phyloP scores from a whole-genome alignment of 2,888 invertebrate species.

The Papilio demoleus region DNA sequence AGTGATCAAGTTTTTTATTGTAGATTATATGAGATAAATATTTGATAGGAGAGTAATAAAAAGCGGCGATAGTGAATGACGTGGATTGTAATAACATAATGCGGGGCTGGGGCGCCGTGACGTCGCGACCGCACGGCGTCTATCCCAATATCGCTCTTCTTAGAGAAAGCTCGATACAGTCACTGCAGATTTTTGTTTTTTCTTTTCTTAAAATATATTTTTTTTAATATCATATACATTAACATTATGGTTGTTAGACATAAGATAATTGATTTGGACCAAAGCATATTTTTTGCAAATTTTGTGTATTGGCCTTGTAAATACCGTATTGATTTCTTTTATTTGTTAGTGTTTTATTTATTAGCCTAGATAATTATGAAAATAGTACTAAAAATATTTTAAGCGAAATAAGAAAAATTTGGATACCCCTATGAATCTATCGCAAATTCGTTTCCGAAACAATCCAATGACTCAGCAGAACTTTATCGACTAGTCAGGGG shows the following conservation, averaged over 20 bases:
- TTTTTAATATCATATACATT: background rate
- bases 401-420: background rate
- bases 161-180: conserved; percentile 41
- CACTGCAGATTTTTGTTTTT: conserved; percentile 41
- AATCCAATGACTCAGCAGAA: conserved; percentile 54
- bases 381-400: background rate
- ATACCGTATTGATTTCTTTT: too few species aligned
- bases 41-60: conserved; percentile 30
- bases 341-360: too few species aligned
- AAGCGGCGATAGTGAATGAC: conserved; percentile 36
- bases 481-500: conserved; percentile 52
- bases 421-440: conserved; percentile 5
- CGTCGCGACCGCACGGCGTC: conserved; percentile 65
- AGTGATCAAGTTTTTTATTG: background rate
- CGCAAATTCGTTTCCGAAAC: conserved; percentile 40
- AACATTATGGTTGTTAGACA: too few species aligned
- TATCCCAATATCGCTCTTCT: conserved; percentile 50
- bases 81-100: conserved; percentile 42
- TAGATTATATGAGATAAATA: conserved; percentile 9
- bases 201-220: conserved; percentile 43
- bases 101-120: conserved; percentile 56
- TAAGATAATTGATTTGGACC: too few species aligned
- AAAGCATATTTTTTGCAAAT: too few species aligned
- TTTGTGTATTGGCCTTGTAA: too few species aligned
- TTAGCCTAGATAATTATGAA: too few species aligned